Evolutionary conservation across 2,113 vertebrate species (phyloP).

Genomic region (Abramis brama): DNA sequence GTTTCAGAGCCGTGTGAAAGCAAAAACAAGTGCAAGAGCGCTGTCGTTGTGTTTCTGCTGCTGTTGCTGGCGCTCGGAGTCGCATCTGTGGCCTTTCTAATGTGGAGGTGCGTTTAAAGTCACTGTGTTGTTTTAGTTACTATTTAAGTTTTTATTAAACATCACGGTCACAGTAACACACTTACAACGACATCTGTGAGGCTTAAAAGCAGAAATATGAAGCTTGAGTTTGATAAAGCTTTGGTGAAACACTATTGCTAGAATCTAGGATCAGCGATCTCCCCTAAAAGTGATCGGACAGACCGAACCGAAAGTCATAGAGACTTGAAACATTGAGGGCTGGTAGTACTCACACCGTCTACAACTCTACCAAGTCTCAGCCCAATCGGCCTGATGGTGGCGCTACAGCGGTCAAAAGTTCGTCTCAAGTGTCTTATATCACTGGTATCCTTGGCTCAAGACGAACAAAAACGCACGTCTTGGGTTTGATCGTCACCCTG

Average conservation of each 20-base stretch:
- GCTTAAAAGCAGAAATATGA: neutral
- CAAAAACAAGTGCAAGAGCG: conserved; percentile 54
- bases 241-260: neutral
- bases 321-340: no score
- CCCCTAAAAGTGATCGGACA: no score
- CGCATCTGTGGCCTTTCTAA: conserved; percentile 65
- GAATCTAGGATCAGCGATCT: no score
- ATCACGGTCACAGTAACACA: neutral
- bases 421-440: no score
- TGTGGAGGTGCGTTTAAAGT: conserved; percentile 67
- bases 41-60: conserved; percentile 62
- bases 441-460: no score
- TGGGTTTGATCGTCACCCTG: no score
- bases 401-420: no score
- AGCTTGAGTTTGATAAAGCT: neutral
- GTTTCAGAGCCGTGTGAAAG: conserved; percentile 69
- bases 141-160: neutral
- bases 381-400: no score
- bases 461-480: no score
- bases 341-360: no score
- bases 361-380: no score
- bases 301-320: no score
- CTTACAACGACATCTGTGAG: neutral
- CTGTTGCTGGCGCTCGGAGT: conserved; percentile 59
- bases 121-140: neutral